Evolutionary conservation across 2,797 vertebrate genomes (phyloP).

Genomic region (Halcyon leucocephala): DNA sequence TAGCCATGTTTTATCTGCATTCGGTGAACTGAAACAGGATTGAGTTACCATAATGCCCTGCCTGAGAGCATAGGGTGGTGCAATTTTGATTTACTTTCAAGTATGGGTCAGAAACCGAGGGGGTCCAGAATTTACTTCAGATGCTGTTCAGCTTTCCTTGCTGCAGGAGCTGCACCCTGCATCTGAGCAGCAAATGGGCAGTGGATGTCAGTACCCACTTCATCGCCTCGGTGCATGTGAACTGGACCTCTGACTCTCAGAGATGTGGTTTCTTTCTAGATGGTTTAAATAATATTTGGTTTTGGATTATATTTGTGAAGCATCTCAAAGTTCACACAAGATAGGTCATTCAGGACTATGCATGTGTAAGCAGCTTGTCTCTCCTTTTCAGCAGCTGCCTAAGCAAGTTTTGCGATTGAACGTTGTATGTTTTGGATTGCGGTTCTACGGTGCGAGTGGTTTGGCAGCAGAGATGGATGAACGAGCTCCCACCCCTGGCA

Average conservation of each 20-base stretch:
- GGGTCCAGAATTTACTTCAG: not conserved
- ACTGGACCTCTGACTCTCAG: not conserved
- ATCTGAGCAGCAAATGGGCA: not conserved
- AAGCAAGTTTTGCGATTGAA: slow-evolving; percentile 16
- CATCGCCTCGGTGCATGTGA: accelerated
- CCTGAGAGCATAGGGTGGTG: accelerated
- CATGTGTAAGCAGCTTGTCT: slow-evolving; percentile 21
- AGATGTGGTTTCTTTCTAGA: not conserved
- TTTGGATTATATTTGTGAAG: slow-evolving; percentile 20
- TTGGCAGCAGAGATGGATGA: not conserved
- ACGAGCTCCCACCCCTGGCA: not conserved
- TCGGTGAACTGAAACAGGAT: not conserved
- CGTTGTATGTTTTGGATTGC: not conserved
- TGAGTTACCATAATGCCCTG: not conserved
- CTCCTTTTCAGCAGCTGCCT: slow-evolving; percentile 53
- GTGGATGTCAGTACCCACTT: not conserved
- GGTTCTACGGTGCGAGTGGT: accelerated
- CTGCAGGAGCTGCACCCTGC: accelerated
- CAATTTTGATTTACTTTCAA: not conserved
- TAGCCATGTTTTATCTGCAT: not conserved
- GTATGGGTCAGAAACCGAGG: not conserved
- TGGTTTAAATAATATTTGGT: slow-evolving; percentile 38
- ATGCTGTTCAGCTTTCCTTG: not conserved
- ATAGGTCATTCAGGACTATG: slow-evolving; percentile 15
- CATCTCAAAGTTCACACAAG: not conserved